phyloP scores from a whole-genome alignment of 2,888 invertebrate genomes.

The Melangyna quadrimaculata region DNA sequence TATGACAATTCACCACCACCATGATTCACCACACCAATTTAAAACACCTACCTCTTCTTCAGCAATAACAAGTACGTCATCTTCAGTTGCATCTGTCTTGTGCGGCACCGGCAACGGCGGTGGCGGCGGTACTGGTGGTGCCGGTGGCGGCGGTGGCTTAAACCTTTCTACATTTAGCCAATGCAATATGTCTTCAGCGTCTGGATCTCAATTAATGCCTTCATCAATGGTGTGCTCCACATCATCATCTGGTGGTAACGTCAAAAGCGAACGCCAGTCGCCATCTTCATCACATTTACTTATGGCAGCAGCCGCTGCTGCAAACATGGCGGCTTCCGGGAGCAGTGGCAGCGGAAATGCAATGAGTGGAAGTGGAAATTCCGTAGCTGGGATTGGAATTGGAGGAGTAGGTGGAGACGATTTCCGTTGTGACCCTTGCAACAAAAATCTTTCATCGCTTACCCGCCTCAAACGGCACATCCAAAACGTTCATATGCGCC shows the following conservation, averaged over 20 bases:
- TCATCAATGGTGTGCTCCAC: slow-evolving; percentile 72
- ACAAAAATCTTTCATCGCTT: slow-evolving; percentile 93
- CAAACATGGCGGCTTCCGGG: slow-evolving; percentile 54
- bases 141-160: slow-evolving; percentile 75
- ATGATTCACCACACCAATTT: slow-evolving; percentile 65
- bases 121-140: slow-evolving; percentile 75
- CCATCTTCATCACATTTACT: slow-evolving; percentile 72
- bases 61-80: slow-evolving; percentile 75
- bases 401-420: slow-evolving; percentile 86
- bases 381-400: slow-evolving; percentile 74
- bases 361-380: slow-evolving; percentile 73
- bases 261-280: slow-evolving; percentile 66
- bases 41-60: slow-evolving; percentile 64
- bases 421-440: slow-evolving; percentile 95
- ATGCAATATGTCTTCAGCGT: slow-evolving; percentile 61
- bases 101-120: slow-evolving; percentile 78
- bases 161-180: slow-evolving; percentile 79
- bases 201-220: slow-evolving; percentile 66
- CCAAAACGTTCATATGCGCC: slow-evolving; percentile 95
- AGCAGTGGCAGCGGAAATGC: slow-evolving; percentile 74
- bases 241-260: slow-evolving; percentile 42
- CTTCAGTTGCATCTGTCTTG: slow-evolving; percentile 67
- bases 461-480: slow-evolving; percentile 94
- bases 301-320: slow-evolving; percentile 71
- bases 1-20: slow-evolving; percentile 65